Conservation (phyloP, 2,888 invertebrate genomes). For the Octonoba sinensis region DNA sequence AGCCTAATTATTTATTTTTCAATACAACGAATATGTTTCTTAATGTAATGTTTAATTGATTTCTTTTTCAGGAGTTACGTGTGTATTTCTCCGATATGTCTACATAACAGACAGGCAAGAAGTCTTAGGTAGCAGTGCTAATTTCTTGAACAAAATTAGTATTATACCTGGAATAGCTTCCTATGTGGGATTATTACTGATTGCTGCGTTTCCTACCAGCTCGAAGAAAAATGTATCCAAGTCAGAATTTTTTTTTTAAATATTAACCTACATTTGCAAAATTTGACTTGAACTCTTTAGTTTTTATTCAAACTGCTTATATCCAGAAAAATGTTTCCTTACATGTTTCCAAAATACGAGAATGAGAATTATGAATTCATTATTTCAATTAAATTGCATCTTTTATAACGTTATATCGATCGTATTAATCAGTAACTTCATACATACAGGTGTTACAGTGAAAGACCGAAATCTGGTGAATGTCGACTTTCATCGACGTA, state of each 20-base stretch:
- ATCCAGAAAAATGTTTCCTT: too few species aligned
- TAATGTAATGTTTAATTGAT: neutral
- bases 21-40: neutral
- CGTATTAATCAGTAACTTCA: too few species aligned
- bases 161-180: constrained; percentile 14
- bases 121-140: neutral
- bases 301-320: too few species aligned
- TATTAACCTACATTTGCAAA: neutral
- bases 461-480: too few species aligned
- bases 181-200: constrained; percentile 18
- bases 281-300: too few species aligned
- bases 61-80: constrained; percentile 11
- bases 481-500: too few species aligned
- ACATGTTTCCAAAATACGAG: too few species aligned
- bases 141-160: constrained; percentile 16
- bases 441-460: too few species aligned
- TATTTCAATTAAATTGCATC: too few species aligned
- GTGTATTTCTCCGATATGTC: constrained; percentile 19
- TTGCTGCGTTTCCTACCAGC: constrained; percentile 25
- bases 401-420: too few species aligned
- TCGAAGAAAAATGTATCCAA: constrained; percentile 30
- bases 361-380: too few species aligned
- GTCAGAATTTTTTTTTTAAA: neutral
- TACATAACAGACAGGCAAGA: constrained; percentile 10
- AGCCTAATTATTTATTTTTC: too few species aligned